Percentiles rank a stretch among this genome's conserved stretches.
phyloP scores from a whole-genome alignment of 2,113 vertebrate genomes.

The Nymphicus hollandicus region DNA sequence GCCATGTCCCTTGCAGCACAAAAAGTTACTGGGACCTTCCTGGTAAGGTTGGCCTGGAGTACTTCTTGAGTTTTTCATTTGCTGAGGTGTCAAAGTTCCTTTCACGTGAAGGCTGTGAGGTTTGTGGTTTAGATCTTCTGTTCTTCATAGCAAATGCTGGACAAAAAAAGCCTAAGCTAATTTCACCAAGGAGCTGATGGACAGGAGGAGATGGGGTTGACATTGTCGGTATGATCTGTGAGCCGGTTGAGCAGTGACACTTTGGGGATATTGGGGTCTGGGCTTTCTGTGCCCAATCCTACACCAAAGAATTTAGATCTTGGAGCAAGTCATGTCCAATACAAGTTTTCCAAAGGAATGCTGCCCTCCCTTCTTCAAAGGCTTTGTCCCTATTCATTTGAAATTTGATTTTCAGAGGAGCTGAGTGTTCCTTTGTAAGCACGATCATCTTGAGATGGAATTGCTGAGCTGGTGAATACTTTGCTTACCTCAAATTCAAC shows the following conservation, averaged over 20 bases:
- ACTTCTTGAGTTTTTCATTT: background rate
- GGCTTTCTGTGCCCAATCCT: background rate
- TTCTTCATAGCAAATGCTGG: background rate
- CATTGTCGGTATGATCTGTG: background rate
- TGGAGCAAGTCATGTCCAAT: background rate
- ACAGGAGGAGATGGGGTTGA: background rate
- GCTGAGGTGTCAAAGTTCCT: background rate
- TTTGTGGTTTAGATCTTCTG: background rate
- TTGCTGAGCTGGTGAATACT: background rate
- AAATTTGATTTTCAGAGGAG: background rate
- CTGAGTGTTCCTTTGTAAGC: background rate
- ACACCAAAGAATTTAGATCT: background rate
- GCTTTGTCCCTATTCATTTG: background rate
- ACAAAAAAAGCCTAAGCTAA: background rate
- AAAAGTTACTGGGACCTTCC: background rate
- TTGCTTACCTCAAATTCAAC: background rate
- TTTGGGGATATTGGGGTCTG: background rate
- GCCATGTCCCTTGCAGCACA: background rate
- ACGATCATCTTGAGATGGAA: background rate
- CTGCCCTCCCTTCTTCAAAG: background rate
- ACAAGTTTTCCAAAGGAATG: background rate
- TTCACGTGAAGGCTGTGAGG: fast-evolving
- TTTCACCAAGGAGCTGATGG: no score
- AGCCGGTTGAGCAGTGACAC: background rate
- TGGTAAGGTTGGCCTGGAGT: background rate